These are phyloP conservation scores for Hydraecia micacea DNA, from an alignment of 2,888 invertebrate species.

Conservation along the genomic window DNA sequence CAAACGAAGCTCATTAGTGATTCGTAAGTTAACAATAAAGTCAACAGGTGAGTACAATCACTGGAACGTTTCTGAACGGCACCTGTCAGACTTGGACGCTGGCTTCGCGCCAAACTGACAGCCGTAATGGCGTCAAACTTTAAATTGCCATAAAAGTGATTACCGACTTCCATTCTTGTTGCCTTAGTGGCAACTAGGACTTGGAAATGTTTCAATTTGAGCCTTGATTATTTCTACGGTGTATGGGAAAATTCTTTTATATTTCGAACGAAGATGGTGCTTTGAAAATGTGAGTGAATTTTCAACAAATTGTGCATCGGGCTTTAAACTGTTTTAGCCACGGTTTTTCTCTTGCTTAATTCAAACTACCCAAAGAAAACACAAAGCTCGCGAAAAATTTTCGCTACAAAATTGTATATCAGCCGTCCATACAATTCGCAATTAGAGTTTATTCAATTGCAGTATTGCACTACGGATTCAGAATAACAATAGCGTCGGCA, in stretches of 20 bases:
- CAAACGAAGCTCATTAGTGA: slow-evolving; percentile 48
- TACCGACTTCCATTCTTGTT: slow-evolving; percentile 45
- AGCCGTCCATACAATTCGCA: slow-evolving; percentile 26
- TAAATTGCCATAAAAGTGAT: slow-evolving; percentile 61
- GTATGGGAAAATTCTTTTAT: not conserved
- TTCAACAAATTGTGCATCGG: not conserved
- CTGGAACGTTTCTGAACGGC: slow-evolving; percentile 66
- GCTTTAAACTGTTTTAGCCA: not conserved
- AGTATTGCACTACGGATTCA: slow-evolving; percentile 41
- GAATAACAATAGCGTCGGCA: slow-evolving; percentile 53
- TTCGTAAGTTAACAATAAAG: slow-evolving; percentile 52
- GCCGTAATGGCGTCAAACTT: slow-evolving; percentile 68
- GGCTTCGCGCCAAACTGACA: slow-evolving; percentile 80
- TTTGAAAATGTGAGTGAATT: not conserved
- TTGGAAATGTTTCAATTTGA: slow-evolving; percentile 6
- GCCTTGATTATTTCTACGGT: not conserved
- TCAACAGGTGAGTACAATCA: slow-evolving; percentile 77
- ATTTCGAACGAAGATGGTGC: not conserved
- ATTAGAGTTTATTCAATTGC: slow-evolving; percentile 53
- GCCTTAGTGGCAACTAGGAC: slow-evolving; percentile 22
- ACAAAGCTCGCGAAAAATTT: not conserved
- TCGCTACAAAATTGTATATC: slow-evolving; percentile 18
- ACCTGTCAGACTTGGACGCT: slow-evolving; percentile 64
- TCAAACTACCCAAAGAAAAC: not conserved
- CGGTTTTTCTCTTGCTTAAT: not conserved